Percentiles rank a stretch among this genome's conserved stretches.
Conservation (phyloP, 2,113 vertebrate genomes). For the Sylvietta virens region DNA sequence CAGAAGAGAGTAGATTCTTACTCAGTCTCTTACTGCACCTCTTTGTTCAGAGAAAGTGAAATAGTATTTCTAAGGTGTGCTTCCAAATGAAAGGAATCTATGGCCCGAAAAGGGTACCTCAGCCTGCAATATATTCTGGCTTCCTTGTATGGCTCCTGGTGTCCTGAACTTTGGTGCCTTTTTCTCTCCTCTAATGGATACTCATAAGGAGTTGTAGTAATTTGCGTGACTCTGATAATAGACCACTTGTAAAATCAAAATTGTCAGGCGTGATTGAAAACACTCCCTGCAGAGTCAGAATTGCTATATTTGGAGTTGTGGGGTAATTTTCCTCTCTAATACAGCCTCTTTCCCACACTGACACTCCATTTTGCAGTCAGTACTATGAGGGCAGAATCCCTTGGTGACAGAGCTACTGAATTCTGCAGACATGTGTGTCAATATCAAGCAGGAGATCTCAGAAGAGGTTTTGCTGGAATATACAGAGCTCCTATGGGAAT, state of each 20-base stretch:
- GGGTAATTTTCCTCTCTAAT: not conserved
- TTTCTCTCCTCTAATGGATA: not conserved
- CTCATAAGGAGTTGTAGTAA: not conserved
- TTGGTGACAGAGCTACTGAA: not conserved
- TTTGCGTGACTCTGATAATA: not conserved
- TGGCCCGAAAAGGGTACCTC: not conserved
- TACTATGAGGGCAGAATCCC: not conserved
- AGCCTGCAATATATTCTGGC: not conserved
- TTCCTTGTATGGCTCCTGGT: not conserved
- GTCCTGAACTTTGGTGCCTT: not conserved
- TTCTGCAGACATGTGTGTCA: not conserved
- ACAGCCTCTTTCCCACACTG: not conserved
- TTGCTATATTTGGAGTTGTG: slow-evolving; percentile 29
- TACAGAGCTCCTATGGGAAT: not conserved
- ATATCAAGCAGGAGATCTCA: not conserved
- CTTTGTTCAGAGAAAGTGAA: not conserved
- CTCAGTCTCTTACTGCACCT: not conserved
- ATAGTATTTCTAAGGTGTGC: not conserved
- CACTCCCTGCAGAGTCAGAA: not conserved
- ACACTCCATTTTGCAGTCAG: not conserved
- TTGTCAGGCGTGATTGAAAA: slow-evolving; percentile 2
- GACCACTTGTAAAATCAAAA: not conserved
- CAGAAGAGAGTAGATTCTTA: not conserved
- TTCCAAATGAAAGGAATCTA: not conserved
- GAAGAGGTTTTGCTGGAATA: not conserved